Evolutionary conservation across 2,888 invertebrate genomes (phyloP).

Genomic region (Meiosimyza platycephala): DNA sequence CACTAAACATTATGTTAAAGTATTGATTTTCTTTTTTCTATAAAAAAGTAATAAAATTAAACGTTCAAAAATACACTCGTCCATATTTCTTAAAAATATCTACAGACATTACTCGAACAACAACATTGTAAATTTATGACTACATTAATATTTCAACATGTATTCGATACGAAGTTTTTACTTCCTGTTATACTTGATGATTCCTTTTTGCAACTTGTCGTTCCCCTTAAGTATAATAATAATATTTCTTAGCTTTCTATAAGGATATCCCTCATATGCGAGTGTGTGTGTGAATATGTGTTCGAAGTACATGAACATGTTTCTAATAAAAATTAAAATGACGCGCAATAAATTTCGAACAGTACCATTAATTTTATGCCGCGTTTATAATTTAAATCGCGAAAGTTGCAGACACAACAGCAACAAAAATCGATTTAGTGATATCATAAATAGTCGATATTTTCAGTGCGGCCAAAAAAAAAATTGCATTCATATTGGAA

Average conservation of each 20-base stretch:
- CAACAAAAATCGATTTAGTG: background rate
- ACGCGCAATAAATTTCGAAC: conserved; percentile 40
- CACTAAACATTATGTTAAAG: no score
- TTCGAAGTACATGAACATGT: conserved; percentile 3
- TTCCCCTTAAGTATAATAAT: conserved; percentile 22
- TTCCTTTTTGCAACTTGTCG: conserved; percentile 2
- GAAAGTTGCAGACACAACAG: conserved; percentile 21
- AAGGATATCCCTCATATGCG: conserved; percentile 16
- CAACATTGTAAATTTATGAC: conserved; percentile 28
- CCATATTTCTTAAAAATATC: no score
- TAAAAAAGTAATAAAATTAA: no score
- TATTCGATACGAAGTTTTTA: conserved; percentile 28
- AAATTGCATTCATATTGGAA: no score
- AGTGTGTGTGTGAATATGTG: background rate
- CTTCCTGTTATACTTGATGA: background rate
- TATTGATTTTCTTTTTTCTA: no score
- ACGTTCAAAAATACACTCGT: no score
- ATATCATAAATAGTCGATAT: no score
- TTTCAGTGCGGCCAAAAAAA: no score
- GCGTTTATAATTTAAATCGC: conserved; percentile 32
- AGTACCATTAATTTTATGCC: conserved; percentile 42
- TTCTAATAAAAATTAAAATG: conserved; percentile 46
- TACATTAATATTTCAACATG: conserved; percentile 32
- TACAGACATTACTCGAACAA: background rate
- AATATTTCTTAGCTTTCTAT: conserved; percentile 16